Conservation (phyloP, 2,113 vertebrate genomes). For the Motacilla tschutschensis region DNA sequence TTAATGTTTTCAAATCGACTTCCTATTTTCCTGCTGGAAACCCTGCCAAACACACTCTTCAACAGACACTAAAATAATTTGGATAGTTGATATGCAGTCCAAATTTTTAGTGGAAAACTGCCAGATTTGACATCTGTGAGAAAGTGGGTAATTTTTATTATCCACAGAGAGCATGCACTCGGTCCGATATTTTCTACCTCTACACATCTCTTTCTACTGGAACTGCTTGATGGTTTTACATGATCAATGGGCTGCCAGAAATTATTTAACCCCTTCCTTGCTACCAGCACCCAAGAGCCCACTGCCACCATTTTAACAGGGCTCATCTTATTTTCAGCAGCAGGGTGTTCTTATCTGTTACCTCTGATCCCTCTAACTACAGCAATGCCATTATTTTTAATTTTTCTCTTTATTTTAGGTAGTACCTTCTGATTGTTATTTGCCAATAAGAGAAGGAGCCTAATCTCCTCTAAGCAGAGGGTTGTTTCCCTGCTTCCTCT, state of each 20-base stretch:
- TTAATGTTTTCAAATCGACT: conserved; percentile 80
- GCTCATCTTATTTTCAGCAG: not conserved
- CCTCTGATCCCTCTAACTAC: not conserved
- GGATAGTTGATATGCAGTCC: conserved; percentile 79
- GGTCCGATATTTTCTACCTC: conserved; percentile 70
- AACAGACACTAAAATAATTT: conserved; percentile 82
- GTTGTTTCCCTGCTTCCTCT: not conserved
- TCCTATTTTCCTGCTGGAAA: conserved; percentile 77
- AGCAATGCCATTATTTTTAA: not conserved
- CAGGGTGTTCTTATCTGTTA: not conserved
- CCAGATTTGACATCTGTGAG: conserved; percentile 84
- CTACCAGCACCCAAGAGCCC: not conserved
- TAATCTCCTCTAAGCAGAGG: not conserved
- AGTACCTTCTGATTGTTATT: not conserved
- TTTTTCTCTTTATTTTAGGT: not conserved
- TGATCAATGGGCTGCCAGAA: conserved; percentile 49
- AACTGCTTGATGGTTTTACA: conserved; percentile 45
- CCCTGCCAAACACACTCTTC: conserved; percentile 76
- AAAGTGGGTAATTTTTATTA: conserved; percentile 82
- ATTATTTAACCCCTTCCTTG: conserved; percentile 61
- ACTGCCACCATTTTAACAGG: not conserved
- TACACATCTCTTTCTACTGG: conserved; percentile 58
- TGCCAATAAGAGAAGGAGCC: not conserved
- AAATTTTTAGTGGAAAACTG: conserved; percentile 80
- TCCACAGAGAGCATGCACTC: conserved; percentile 73